Evolutionary conservation across 2,113 vertebrate species (phyloP).

Genomic region (Leucopsar rothschildi): DNA sequence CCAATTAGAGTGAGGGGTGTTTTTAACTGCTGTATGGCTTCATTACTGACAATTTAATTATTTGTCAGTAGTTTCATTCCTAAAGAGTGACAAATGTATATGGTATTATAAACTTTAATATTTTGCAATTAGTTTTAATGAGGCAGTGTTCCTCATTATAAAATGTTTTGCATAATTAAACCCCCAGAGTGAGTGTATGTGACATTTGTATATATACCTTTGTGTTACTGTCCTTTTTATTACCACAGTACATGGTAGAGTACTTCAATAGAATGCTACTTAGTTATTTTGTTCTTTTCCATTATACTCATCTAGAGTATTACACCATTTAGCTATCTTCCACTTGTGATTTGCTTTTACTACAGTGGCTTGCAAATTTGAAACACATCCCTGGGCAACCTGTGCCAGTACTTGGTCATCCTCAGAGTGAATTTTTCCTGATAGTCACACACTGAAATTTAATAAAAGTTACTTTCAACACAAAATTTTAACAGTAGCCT

Average conservation of each 20-base stretch:
- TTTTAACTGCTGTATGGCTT: neutral
- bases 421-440: neutral
- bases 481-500: neutral
- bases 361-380: neutral
- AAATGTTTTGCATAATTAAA: neutral
- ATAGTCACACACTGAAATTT: neutral
- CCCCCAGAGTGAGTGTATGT: neutral
- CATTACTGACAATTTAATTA: neutral
- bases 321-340: neutral
- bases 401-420: neutral
- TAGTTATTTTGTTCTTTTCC: neutral
- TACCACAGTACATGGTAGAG: neutral
- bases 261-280: neutral
- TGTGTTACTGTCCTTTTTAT: neutral
- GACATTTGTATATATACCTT: neutral
- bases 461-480: neutral
- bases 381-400: neutral
- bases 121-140: constrained; percentile 2
- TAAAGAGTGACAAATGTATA: neutral
- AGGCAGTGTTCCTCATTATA: neutral
- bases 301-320: neutral
- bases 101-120: neutral
- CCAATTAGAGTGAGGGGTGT: neutral
- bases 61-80: neutral
- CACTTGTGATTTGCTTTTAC: neutral